Conservation (phyloP, 1,140 invertebrate genomes). For the Halotydeus destructor region DNA sequence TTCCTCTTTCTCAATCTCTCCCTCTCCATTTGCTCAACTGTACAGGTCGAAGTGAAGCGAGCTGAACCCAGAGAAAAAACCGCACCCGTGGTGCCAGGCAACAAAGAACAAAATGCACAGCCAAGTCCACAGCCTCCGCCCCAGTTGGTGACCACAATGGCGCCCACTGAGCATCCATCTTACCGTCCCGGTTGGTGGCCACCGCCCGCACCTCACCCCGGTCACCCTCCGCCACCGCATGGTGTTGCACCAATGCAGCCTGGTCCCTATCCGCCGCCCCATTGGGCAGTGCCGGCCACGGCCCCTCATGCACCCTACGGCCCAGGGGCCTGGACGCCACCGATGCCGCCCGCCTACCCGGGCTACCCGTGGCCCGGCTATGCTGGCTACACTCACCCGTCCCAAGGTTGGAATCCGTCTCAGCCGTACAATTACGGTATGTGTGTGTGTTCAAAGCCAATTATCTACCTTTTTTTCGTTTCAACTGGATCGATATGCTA, state of each 20-base stretch:
- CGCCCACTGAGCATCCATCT: too few relatives aligned
- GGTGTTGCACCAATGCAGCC: not conserved
- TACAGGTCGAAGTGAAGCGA: constrained; percentile 13
- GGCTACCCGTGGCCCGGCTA: not conserved
- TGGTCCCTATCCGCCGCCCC: not conserved
- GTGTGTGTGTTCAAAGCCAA: constrained; percentile 5
- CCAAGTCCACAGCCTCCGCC: not conserved
- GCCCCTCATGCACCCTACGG: too few relatives aligned
- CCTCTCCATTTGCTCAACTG: not conserved
- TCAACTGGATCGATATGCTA: too few relatives aligned
- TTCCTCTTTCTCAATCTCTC: not conserved
- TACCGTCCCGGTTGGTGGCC: not conserved
- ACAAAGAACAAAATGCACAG: too few relatives aligned
- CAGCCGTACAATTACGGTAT: not conserved
- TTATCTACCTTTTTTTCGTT: constrained; percentile 1
- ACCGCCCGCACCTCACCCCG: not conserved
- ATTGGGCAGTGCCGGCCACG: not conserved
- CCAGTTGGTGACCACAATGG: not conserved
- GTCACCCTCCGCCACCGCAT: not conserved
- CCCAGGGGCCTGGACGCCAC: constrained; percentile 1
- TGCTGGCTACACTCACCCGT: constrained; percentile 1
- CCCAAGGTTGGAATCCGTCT: constrained; percentile 3
- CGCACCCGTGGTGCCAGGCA: too few relatives aligned
- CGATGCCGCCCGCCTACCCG: not conserved
- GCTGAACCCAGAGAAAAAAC: constrained; percentile 12